Evolutionary conservation across 2,888 invertebrate genomes (phyloP).

Genomic region (Pharmacophagus antenor): DNA sequence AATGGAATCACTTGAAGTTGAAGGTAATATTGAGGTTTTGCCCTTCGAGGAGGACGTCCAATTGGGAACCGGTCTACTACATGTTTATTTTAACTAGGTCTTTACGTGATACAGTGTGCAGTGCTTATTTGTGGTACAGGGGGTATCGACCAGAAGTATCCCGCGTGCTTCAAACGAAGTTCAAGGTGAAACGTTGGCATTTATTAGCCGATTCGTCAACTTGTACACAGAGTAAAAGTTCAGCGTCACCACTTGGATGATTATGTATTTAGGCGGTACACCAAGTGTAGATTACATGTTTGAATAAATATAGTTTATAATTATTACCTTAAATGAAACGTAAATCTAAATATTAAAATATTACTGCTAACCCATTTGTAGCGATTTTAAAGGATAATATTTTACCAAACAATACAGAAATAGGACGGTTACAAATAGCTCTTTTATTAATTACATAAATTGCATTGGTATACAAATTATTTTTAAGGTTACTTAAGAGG

Average conservation of each 20-base stretch:
- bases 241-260: constrained; percentile 6
- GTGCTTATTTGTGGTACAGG: constrained; percentile 45
- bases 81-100: constrained; percentile 53
- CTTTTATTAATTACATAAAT: too few relatives aligned
- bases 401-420: too few relatives aligned
- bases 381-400: too few relatives aligned
- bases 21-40: constrained; percentile 43
- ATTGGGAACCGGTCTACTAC: constrained; percentile 57
- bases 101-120: constrained; percentile 41
- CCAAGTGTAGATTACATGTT: too few relatives aligned
- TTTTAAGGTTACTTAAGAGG: too few relatives aligned
- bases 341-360: too few relatives aligned
- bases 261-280: background rate
- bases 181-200: constrained; percentile 79
- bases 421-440: too few relatives aligned
- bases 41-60: constrained; percentile 59
- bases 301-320: too few relatives aligned
- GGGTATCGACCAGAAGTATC: constrained; percentile 52
- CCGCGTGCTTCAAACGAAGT: constrained; percentile 66
- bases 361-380: too few relatives aligned
- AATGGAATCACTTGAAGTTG: constrained; percentile 39
- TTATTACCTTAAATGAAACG: too few relatives aligned
- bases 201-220: constrained; percentile 73
- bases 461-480: too few relatives aligned
- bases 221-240: constrained; percentile 33